Evolutionary conservation across 2,113 vertebrate genomes (phyloP).

Genomic region (Rhagologus leucostigma): DNA sequence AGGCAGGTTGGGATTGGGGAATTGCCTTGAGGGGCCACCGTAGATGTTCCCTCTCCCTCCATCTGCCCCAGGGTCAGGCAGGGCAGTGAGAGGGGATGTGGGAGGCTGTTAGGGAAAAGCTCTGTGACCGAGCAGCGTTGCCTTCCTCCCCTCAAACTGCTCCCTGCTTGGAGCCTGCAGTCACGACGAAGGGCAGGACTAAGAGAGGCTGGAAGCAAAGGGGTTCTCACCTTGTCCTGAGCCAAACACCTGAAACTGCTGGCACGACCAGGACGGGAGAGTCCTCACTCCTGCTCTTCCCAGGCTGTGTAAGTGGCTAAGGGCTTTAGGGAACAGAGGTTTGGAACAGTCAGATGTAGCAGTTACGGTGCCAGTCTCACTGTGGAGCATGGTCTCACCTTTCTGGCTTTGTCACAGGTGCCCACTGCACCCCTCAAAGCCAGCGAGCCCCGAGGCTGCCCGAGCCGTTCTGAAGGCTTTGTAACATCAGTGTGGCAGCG

Average conservation of each 20-base stretch:
- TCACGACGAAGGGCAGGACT: background rate
- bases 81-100: background rate
- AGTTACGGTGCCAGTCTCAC: fast-evolving
- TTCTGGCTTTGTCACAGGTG: background rate
- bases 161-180: fast-evolving
- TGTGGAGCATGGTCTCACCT: fast-evolving
- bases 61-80: background rate
- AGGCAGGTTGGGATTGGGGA: fast-evolving
- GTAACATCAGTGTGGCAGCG: fast-evolving
- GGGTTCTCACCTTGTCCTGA: background rate
- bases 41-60: background rate
- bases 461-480: fast-evolving
- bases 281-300: background rate
- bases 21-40: background rate
- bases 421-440: background rate
- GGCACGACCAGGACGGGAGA: background rate
- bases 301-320: fast-evolving
- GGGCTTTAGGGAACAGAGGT: background rate
- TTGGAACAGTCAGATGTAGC: background rate
- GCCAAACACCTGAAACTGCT: background rate
- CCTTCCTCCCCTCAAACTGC: background rate
- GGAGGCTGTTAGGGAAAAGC: background rate
- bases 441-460: background rate
- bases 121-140: fast-evolving
- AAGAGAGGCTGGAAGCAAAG: background rate